Evolutionary conservation across 2,113 vertebrate species (phyloP).

Genomic region (Solea senegalensis): DNA sequence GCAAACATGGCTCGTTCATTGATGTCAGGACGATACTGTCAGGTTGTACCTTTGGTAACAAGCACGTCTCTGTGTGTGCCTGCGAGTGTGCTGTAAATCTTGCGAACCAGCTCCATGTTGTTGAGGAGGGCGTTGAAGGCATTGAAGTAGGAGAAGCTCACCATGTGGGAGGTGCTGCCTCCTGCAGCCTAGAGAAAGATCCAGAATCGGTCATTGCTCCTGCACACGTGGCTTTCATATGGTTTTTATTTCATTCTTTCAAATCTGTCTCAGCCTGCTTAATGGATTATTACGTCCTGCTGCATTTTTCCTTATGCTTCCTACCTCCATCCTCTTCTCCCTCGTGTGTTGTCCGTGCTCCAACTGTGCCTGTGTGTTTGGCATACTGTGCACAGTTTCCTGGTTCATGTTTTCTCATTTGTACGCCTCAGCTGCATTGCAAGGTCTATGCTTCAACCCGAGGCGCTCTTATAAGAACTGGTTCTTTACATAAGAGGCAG

Average conservation of each 20-base stretch:
- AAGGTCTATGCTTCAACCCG: no score
- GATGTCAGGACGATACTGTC: not conserved
- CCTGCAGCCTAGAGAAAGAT: constrained; percentile 87
- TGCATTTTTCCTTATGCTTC: not conserved
- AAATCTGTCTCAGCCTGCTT: not conserved
- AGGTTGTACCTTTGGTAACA: constrained; percentile 91
- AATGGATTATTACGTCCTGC: no score
- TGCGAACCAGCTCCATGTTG: constrained; percentile 97
- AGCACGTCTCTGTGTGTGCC: constrained; percentile 90
- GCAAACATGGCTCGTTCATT: constrained; percentile 9
- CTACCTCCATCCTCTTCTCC: not conserved
- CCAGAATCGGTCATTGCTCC: constrained; percentile 27
- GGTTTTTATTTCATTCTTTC: not conserved
- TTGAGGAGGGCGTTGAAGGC: constrained; percentile 97
- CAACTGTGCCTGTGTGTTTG: no score
- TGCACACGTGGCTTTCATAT: not conserved
- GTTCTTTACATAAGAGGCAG: no score
- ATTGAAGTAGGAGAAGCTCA: constrained; percentile 99
- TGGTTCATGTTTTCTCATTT: no score
- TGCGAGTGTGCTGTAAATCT: constrained; percentile 95
- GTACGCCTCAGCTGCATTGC: no score
- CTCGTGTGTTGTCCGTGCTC: not conserved
- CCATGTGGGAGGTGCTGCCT: constrained; percentile 93
- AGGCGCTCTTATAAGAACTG: no score
- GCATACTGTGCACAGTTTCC: no score